phyloP scores from a whole-genome alignment of 37 sponge, comb jelly and placozoan species.

The Oscarella lobularis region DNA sequence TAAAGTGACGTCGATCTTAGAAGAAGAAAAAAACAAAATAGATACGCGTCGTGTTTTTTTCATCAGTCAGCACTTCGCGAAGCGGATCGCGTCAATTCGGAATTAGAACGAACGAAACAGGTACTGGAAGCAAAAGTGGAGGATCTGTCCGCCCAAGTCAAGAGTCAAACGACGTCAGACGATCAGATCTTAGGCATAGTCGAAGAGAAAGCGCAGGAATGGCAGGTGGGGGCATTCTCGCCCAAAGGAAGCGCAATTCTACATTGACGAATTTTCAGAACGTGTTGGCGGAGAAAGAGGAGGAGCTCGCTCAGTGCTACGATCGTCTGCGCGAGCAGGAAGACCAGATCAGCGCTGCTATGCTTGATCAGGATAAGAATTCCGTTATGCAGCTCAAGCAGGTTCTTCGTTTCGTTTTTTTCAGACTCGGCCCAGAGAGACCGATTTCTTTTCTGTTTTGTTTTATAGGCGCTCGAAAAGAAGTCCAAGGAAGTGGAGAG shows the following conservation, averaged over 20 bases:
- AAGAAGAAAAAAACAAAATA: background rate
- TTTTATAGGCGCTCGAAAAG: too few species aligned
- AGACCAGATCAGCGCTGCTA: background rate
- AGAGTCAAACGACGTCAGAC: background rate
- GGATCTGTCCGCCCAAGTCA: background rate
- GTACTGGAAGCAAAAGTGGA: background rate
- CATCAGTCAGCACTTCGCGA: too few species aligned
- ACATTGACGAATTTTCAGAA: background rate
- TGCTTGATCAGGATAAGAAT: background rate
- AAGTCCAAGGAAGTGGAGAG: too few species aligned
- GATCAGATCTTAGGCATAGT: background rate
- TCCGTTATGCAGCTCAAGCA: background rate
- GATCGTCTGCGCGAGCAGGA: background rate
- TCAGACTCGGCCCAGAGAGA: too few species aligned
- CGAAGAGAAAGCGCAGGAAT: background rate
- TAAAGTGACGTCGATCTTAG: background rate
- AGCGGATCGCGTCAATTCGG: background rate
- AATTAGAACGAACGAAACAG: background rate
- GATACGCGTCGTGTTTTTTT: too few species aligned
- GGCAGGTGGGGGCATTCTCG: background rate
- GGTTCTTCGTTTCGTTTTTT: too few species aligned
- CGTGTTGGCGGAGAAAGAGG: background rate
- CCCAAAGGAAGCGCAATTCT: background rate
- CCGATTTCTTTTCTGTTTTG: too few species aligned
- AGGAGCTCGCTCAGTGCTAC: background rate